Conservation (phyloP, 1,140 invertebrate species). For the Chymomyza costata region DNA sequence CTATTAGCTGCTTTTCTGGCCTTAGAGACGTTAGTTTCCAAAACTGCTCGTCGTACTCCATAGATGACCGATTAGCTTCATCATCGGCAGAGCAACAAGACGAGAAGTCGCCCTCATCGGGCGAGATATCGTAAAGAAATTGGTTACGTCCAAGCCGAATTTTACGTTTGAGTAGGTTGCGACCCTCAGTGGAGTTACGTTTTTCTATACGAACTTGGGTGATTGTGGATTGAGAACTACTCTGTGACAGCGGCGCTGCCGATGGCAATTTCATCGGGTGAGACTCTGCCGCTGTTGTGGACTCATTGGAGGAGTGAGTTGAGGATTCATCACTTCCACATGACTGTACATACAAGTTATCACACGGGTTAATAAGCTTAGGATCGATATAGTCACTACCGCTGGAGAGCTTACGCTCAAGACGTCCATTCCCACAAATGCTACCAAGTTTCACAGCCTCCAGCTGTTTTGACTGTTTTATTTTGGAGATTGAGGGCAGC, state of each 20-base stretch:
- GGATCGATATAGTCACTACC: slow-evolving; percentile 62
- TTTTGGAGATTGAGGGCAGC: background rate
- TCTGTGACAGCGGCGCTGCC: slow-evolving; percentile 11
- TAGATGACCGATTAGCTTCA: slow-evolving; percentile 59
- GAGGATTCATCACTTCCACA: slow-evolving; percentile 27
- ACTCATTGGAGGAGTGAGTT: slow-evolving; percentile 16
- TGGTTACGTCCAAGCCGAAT: slow-evolving; percentile 73
- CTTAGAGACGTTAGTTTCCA: slow-evolving; percentile 38
- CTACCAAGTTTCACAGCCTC: slow-evolving; percentile 51
- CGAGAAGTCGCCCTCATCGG: slow-evolving; percentile 50
- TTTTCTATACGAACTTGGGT: slow-evolving; percentile 34
- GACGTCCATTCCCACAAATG: slow-evolving; percentile 36
- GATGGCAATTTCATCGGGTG: background rate
- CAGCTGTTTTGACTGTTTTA: slow-evolving; percentile 1
- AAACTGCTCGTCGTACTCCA: slow-evolving; percentile 58
- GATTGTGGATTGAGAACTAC: slow-evolving; percentile 57
- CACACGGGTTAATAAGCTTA: slow-evolving; percentile 70
- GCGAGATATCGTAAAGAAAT: slow-evolving; percentile 69
- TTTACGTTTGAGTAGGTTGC: slow-evolving; percentile 67
- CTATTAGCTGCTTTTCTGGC: slow-evolving; percentile 49
- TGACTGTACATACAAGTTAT: slow-evolving; percentile 64
- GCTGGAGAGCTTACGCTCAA: slow-evolving; percentile 16
- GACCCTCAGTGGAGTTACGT: slow-evolving; percentile 54
- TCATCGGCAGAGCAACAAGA: slow-evolving; percentile 59
- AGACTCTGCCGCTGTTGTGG: background rate